Base-by-base conservation (phyloP, 2,797 vertebrate genomes). In the Merluccius polli region DNA sequence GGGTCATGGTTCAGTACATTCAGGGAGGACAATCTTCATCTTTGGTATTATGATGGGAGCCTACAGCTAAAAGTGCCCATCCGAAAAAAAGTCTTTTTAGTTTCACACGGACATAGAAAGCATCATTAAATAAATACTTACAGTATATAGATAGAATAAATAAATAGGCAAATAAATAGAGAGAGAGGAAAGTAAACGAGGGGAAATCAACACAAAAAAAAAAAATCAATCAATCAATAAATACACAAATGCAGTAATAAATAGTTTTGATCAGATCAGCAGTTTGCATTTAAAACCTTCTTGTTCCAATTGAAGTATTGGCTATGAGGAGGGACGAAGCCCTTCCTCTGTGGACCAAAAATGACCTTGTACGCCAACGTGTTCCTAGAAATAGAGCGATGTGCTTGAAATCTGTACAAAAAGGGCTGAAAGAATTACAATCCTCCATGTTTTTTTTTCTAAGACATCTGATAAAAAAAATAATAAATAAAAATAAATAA, bases 1-100 rank as follows among this genome's bases (percentile, higher is more conserved):
- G 83, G 84, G 81, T n/a, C 70, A 87, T 89, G 89, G 82, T 87
- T 90, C 84, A 91, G 86, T 93, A 94, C 93, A 95, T 94, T 94
- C 93, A 94, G 92, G 93, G 92, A 93, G 90, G 91, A 86, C 89
- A 92, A 94, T 92, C 91, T 92, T 93, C 86, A 91, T 95, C 94
- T 95, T 95, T 95, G 94, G 94, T 94, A 94, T 94, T 87, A 90
- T 81, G 92, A 93, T 94, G 92, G 93, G 92, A 93, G 91, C 90
- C 93, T 92, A 92, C 91, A 92, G 88, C 91, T 92, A 93, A 91
- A 91, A 91, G 88, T 90, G 90, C 93, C 93, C 93, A 94, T 94
- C 92, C 89, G 89, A 91, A 92, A 69, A 91, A 88, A 93, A 90
- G 88, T 92, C 82, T 90, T 92, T 83, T 92, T 83, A 89, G 87